phyloP scores from a whole-genome alignment of 2,797 vertebrate genomes.

The Cephalopachus bancanus region DNA sequence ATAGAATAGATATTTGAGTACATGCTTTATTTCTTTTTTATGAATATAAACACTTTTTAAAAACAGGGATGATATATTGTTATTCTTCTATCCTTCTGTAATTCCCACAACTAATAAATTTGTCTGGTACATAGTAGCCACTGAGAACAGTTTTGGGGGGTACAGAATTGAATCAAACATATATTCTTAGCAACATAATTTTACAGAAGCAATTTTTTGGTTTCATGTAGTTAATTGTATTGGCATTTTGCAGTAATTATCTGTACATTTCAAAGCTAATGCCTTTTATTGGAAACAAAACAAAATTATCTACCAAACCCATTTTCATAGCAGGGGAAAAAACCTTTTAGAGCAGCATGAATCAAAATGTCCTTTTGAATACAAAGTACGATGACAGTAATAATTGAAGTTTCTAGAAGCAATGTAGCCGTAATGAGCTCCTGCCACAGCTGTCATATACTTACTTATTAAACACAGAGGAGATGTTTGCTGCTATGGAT shows the following conservation, averaged over 20 bases:
- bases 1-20: background rate
- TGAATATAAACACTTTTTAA: background rate
- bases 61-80: background rate
- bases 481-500: slow-evolving; percentile 67
- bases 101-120: background rate
- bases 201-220: background rate
- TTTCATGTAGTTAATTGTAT: slow-evolving; percentile 51
- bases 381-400: slow-evolving; percentile 51
- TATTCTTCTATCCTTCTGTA: background rate
- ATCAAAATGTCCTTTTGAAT: slow-evolving; percentile 76
- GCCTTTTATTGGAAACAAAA: slow-evolving; percentile 54
- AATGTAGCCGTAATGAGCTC: slow-evolving; percentile 14
- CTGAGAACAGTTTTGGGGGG: background rate
- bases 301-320: slow-evolving; percentile 52
- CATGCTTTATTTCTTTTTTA: background rate
- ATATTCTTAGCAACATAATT: slow-evolving; percentile 44
- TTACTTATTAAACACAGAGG: slow-evolving; percentile 72
- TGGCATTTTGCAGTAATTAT: slow-evolving; percentile 66
- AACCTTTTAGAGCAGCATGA: slow-evolving; percentile 45
- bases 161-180: background rate
- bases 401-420: slow-evolving; percentile 64
- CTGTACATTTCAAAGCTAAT: slow-evolving; percentile 63
- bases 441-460: slow-evolving; percentile 23
- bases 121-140: background rate
- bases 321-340: slow-evolving; percentile 26